Evolutionary conservation across 2,888 invertebrate species (phyloP).

Genomic region (Pollenia angustigena): DNA sequence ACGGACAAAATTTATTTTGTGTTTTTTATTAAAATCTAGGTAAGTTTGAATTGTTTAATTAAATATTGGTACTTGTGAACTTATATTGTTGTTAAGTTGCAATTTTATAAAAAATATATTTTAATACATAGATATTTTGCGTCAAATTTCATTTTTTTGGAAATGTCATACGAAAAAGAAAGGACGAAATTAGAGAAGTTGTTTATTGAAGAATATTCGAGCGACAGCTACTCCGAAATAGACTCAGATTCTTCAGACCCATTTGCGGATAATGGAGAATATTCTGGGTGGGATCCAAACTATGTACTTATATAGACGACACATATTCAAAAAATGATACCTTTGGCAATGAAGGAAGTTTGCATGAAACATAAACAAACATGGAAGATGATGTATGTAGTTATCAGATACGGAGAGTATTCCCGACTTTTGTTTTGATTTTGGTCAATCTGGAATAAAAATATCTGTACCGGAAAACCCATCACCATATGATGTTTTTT

Average conservation of each 20-base stretch:
- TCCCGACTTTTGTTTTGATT: constrained; percentile 21
- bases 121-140: background rate
- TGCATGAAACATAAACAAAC: constrained; percentile 15
- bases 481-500: constrained; percentile 22
- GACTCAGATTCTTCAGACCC: constrained; percentile 29
- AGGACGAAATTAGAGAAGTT: constrained; percentile 23
- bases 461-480: constrained; percentile 6
- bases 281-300: constrained; percentile 21
- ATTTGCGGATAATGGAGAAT: constrained; percentile 27
- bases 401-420: constrained; percentile 29
- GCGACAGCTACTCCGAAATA: too few species aligned
- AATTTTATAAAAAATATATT: constrained; percentile 1
- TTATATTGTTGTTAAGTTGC: constrained; percentile 23
- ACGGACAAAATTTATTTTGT: constrained; percentile 15
- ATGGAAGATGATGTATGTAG: constrained; percentile 12
- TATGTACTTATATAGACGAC: background rate
- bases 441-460: constrained; percentile 10
- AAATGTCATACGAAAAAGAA: constrained; percentile 26
- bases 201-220: constrained; percentile 28
- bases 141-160: constrained; percentile 2
- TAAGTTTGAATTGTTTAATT: constrained; percentile 18
- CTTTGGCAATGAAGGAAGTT: background rate
- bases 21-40: too few species aligned
- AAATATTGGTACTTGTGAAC: constrained; percentile 4
- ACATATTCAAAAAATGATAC: background rate